Evolutionary conservation across 2,113 vertebrate species (phyloP).

Genomic region (Sinocyclocheilus grahami): DNA sequence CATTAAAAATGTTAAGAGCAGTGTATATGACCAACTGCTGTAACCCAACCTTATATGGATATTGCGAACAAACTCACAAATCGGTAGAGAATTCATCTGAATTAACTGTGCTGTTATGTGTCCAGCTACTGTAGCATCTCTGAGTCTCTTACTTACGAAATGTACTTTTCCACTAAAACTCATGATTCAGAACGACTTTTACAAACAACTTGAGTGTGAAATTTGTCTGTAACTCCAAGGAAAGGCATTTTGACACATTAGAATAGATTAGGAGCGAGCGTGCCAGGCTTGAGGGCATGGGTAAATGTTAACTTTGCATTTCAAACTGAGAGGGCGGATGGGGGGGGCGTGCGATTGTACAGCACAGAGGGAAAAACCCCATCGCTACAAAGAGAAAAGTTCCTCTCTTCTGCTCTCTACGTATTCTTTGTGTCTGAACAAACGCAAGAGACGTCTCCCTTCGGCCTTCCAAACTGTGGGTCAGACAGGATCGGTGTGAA

Average conservation of each 20-base stretch:
- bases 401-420: slow-evolving; percentile 55
- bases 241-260: slow-evolving; percentile 78
- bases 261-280: slow-evolving; percentile 78
- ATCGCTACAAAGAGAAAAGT: slow-evolving; percentile 58
- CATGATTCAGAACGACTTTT: slow-evolving; percentile 72
- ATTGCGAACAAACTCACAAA: background rate
- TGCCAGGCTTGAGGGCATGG: slow-evolving; percentile 66
- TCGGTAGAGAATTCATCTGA: background rate
- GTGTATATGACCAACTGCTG: background rate
- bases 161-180: slow-evolving; percentile 58
- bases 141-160: slow-evolving; percentile 53
- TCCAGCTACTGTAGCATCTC: slow-evolving; percentile 7
- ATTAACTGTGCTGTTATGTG: background rate
- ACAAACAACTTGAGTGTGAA: slow-evolving; percentile 77
- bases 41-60: slow-evolving; percentile 18
- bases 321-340: slow-evolving; percentile 63
- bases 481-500: slow-evolving; percentile 3
- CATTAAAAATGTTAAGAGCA: background rate
- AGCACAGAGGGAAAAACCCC: slow-evolving; percentile 66
- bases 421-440: background rate
- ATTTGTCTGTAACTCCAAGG: slow-evolving; percentile 73
- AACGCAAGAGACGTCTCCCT: slow-evolving; percentile 57
- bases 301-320: slow-evolving; percentile 79
- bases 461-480: background rate
- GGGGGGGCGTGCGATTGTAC: slow-evolving; percentile 38